Evolutionary conservation across 2,797 vertebrate genomes (phyloP).

Genomic region (Cetoscarus ocellatus): DNA sequence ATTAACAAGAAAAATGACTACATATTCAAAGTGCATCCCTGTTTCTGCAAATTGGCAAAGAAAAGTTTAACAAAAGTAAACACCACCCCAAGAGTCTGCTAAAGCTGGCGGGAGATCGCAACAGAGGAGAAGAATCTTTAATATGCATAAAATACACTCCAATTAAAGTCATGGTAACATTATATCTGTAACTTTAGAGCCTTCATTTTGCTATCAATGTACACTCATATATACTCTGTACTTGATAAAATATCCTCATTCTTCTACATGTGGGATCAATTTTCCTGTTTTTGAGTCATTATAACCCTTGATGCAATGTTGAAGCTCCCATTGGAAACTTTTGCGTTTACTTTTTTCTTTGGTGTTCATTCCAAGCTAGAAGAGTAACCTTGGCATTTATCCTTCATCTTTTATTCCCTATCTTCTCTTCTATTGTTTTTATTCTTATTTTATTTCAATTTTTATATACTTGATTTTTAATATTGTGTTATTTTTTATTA

Average conservation of each 20-base stretch:
- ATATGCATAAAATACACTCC: background rate
- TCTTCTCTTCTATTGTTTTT: no score
- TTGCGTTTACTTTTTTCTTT: no score
- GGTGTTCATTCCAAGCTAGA: no score
- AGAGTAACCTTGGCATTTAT: no score
- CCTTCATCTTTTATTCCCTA: no score
- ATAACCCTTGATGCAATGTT: no score
- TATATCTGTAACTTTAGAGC: background rate
- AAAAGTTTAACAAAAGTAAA: conserved; percentile 2
- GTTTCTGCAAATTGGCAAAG: conserved; percentile 2
- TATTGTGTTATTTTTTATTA: no score
- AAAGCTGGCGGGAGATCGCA: background rate
- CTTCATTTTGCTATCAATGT: background rate
- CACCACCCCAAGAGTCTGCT: background rate
- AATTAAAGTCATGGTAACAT: background rate
- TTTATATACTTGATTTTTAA: no score
- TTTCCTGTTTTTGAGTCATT: background rate
- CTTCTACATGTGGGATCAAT: background rate
- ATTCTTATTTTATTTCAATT: no score
- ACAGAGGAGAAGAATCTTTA: background rate
- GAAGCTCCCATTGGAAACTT: no score
- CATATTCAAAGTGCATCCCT: background rate
- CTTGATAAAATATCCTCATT: background rate
- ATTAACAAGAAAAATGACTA: conserved; percentile 14
- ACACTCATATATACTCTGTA: no score